These are phyloP conservation scores for Branchinecta lindahli DNA, from an alignment of 1,140 invertebrate genomes.

Conservation along the genomic window DNA sequence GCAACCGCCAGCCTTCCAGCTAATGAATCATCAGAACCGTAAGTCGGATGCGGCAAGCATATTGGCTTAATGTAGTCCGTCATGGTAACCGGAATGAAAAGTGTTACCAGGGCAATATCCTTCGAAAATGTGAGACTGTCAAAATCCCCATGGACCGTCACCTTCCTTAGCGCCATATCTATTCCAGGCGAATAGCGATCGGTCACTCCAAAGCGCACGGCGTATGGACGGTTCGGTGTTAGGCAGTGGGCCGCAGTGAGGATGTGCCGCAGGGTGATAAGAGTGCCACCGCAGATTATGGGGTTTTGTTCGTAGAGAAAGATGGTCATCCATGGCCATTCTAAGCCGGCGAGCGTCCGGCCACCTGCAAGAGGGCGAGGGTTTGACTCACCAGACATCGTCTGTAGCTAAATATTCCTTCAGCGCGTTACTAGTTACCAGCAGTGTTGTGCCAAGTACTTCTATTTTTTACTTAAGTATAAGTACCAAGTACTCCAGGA, in stretches of 20 bases:
- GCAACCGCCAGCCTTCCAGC: neutral
- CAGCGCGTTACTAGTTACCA: too few species aligned
- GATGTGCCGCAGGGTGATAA: neutral
- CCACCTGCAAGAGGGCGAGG: neutral
- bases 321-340: constrained; percentile 2
- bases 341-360: neutral
- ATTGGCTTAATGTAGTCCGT: neutral
- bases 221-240: neutral
- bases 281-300: neutral
- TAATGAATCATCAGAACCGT: neutral
- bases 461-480: too few species aligned
- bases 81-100: neutral
- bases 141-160: neutral
- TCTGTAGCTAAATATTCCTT: too few species aligned
- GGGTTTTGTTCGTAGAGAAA: neutral
- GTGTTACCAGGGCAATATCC: neutral
- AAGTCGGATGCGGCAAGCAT: neutral
- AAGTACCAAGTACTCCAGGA: too few species aligned
- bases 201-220: neutral
- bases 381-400: too few species aligned
- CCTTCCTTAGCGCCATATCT: neutral
- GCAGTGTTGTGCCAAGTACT: too few species aligned
- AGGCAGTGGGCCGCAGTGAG: neutral
- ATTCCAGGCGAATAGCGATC: neutral
- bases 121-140: neutral